Conservation (phyloP, 2,113 vertebrate genomes). For the Gobiocypris rarus region DNA sequence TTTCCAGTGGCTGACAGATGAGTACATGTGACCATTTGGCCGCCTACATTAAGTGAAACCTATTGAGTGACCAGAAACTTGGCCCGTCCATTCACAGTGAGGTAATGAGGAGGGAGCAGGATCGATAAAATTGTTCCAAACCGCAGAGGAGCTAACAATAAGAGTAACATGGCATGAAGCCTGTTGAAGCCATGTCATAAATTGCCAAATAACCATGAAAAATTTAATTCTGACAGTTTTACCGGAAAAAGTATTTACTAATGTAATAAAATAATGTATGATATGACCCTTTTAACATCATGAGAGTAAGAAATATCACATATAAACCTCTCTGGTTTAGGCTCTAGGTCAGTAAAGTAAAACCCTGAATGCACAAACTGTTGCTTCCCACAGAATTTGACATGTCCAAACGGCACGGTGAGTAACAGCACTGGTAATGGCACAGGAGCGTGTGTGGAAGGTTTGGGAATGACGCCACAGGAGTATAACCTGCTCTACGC, state of each 20-base stretch:
- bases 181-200: neutral
- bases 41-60: neutral
- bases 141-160: too few species aligned
- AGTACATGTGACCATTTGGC: neutral
- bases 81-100: neutral
- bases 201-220: neutral
- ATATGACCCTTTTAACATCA: neutral
- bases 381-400: conserved; percentile 75
- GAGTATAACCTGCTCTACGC: conserved; percentile 83
- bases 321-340: neutral
- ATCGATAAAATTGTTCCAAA: neutral
- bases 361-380: neutral
- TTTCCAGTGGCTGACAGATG: neutral
- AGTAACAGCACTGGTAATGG: conserved; percentile 63
- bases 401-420: conserved; percentile 74
- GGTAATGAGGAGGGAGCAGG: neutral
- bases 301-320: neutral
- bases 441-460: conserved; percentile 70
- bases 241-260: neutral
- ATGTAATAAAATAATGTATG: neutral
- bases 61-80: neutral
- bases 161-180: neutral
- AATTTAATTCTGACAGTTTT: neutral
- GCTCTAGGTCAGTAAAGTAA: neutral
- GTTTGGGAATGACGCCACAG: conserved; percentile 82